Percentiles rank a stretch among this genome's conserved stretches.
These are phyloP conservation scores for Crypturellus tataupa DNA, from an alignment of 2,797 vertebrate species.

Conservation along the genomic window DNA sequence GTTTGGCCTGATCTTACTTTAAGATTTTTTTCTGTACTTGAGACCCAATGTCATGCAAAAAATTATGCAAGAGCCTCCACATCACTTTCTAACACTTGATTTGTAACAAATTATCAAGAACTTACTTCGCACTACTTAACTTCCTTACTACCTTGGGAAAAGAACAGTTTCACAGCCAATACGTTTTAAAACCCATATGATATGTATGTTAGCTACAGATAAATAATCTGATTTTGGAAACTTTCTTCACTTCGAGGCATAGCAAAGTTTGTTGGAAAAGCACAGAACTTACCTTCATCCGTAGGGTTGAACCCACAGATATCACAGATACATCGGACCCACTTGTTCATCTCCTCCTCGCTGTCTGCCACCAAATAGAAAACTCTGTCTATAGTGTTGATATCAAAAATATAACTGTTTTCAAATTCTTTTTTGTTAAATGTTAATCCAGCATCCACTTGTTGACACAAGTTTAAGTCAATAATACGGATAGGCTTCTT, in stretches of 20 bases:
- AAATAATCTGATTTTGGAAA: constrained; percentile 6
- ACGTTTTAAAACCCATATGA: background rate
- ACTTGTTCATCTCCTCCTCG: constrained; percentile 99
- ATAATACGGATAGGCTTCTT: constrained; percentile 99
- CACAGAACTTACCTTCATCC: constrained; percentile 89
- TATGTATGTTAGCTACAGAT: background rate
- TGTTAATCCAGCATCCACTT: constrained; percentile 97
- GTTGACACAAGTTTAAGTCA: constrained; percentile 98
- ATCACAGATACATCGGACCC: constrained; percentile 98
- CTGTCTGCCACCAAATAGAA: constrained; percentile 99
- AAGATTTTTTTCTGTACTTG: background rate
- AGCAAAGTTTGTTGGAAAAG: background rate
- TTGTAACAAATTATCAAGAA: background rate
- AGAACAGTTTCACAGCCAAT: no score
- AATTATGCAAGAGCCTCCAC: background rate
- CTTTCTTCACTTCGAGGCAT: background rate
- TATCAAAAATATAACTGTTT: constrained; percentile 99
- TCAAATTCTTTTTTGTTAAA: constrained; percentile 99
- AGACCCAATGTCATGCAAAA: background rate
- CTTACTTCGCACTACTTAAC: background rate
- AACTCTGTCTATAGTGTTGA: constrained; percentile 97
- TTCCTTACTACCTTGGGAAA: no score
- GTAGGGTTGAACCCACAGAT: constrained; percentile 99
- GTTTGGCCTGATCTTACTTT: background rate
- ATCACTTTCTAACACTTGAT: background rate